Base-by-base conservation (phyloP, 2,113 vertebrate species). In the Nibea albiflora region DNA sequence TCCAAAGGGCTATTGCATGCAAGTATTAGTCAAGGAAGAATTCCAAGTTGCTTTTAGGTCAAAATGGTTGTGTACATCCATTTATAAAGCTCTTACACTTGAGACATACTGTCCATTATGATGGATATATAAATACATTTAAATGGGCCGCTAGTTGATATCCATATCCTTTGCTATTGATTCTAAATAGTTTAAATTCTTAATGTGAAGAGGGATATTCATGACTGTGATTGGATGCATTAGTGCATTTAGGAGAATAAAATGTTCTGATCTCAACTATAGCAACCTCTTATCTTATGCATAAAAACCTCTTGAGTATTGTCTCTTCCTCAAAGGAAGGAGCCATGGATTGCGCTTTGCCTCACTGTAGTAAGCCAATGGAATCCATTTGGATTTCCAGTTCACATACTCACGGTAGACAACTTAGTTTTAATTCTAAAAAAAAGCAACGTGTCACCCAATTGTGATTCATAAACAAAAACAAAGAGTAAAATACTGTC, bases 291-390 rank as follows among this genome's bases (percentile, higher is more conserved):
- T 6, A 9, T 46, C 46, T 66, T 24, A 46, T 67, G 57, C 56
- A 31, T 66, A 24, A 52, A 35, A 66, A 46, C 9, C 4, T 77
- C 3, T 53, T 35, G 17, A 60, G 46, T 65, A 2, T 28, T 16
- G 17, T 24, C 17, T 60, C 35, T 57, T 73, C 60, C 1, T 3
- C 60, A 14, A 39, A 56, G 35, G n/a, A 61, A 57, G 68, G 54
- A 67, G 71, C 39, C 42, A 17, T 19, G 11, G 52, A 69, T 57
- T 42, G 53, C 28, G 44, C 44, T 10, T 63, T 20, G 44, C 63
- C 6, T 77, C 73, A 54, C 61, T 62, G 67, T n/a, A 54, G 70
- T 54, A 16, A 64, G 47, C 31, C 24, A 72, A 46, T 22, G 15
- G 46, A 75, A 65, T 49, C 20, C 26, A 49, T 42, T 54, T 56